phyloP scores from a whole-genome alignment of 2,113 vertebrate genomes.

The Prinia subflava region DNA sequence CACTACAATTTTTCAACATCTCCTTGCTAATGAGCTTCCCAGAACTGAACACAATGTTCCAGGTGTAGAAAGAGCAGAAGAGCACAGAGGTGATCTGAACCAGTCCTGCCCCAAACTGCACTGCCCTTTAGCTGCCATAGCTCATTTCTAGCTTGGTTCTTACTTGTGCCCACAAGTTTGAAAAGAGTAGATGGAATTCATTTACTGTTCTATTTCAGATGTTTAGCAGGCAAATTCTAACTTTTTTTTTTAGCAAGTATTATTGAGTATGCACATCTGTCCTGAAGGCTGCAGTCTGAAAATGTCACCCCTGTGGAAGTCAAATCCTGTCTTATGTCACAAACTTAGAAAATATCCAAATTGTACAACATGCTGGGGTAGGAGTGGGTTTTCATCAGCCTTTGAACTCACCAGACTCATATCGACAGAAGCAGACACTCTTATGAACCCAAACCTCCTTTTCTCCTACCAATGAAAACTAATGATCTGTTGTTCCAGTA shows the following conservation, averaged over 20 bases:
- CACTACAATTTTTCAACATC: constrained; percentile 39
- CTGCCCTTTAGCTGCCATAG: not conserved
- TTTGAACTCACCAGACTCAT: not conserved
- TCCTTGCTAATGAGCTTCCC: constrained; percentile 36
- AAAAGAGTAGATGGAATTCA: not conserved
- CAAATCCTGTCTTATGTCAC: not conserved
- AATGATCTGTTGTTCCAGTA: not conserved
- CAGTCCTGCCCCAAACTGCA: not conserved
- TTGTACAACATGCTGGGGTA: not conserved
- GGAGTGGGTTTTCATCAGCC: not conserved
- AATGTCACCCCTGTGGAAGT: not conserved
- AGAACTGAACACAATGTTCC: not conserved
- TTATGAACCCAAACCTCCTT: not conserved
- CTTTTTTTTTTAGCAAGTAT: not conserved
- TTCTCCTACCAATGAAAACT: not conserved
- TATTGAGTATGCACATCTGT: not conserved
- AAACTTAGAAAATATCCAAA: not conserved
- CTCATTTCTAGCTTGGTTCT: not conserved
- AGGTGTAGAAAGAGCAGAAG: not conserved
- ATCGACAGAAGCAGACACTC: not conserved
- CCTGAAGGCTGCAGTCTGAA: not conserved
- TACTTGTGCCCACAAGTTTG: not conserved
- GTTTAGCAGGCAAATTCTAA: not conserved
- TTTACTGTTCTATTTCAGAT: not conserved
- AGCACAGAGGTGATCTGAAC: not conserved